Conservation (phyloP, 2,113 vertebrate species). For the Amia ocellicauda region DNA sequence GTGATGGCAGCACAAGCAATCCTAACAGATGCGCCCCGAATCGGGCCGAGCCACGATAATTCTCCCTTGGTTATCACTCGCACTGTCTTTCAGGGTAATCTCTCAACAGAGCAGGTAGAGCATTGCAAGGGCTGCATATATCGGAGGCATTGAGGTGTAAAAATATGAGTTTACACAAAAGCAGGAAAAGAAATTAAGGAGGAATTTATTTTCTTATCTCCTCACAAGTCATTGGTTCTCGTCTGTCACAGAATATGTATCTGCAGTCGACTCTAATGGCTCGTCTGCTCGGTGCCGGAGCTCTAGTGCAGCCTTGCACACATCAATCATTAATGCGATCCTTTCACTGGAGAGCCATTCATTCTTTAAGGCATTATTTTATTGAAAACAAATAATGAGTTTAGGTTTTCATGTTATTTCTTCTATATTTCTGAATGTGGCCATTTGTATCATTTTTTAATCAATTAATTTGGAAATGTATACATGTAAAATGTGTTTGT, state of each 20-base stretch:
- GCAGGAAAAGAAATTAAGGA: conserved; percentile 49
- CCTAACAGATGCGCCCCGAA: conserved; percentile 18
- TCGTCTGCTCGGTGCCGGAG: conserved; percentile 33
- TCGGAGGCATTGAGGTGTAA: conserved; percentile 39
- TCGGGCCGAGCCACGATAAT: conserved; percentile 18
- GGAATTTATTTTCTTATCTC: conserved; percentile 48
- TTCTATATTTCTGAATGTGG: too few relatives aligned
- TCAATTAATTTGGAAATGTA: too few relatives aligned
- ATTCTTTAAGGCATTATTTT: conserved; percentile 61
- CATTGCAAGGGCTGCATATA: conserved; percentile 22
- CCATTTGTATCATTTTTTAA: too few relatives aligned
- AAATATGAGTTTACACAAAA: conserved; percentile 53
- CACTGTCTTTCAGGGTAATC: conserved; percentile 35
- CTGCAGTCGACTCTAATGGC: conserved; percentile 42
- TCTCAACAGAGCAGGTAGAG: conserved; percentile 32
- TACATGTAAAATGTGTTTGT: too few relatives aligned
- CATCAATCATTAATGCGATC: conserved; percentile 52
- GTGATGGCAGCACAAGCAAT: conserved; percentile 16
- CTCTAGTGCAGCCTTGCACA: conserved; percentile 29
- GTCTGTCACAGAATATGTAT: conserved; percentile 32
- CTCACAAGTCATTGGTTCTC: conserved; percentile 43
- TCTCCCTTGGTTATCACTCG: conserved; percentile 26
- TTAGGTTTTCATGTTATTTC: conserved; percentile 47
- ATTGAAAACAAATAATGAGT: conserved; percentile 73
- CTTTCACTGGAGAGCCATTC: conserved; percentile 49